A percentile compares a stretch with the other conserved stretches of the same genome.
Conservation (phyloP, 2,113 vertebrate genomes). For the Chaetura pelagica region DNA sequence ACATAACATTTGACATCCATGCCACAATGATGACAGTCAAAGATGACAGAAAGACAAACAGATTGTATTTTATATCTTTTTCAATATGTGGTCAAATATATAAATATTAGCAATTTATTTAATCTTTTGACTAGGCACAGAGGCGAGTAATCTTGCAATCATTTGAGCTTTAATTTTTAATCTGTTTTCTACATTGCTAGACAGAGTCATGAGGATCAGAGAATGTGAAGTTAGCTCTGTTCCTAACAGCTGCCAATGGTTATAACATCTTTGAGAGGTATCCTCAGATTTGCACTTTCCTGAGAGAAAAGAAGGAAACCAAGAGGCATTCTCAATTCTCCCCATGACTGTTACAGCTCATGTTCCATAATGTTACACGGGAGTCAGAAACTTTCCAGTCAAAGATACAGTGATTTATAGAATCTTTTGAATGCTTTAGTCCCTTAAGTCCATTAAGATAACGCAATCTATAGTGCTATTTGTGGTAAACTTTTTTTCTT, state of each 20-base stretch:
- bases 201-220: background rate
- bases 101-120: background rate
- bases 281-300: background rate
- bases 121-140: background rate
- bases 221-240: background rate
- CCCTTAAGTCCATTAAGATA: background rate
- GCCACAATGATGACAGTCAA: background rate
- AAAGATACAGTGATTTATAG: background rate
- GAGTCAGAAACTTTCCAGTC: background rate
- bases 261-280: background rate
- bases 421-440: background rate
- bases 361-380: background rate
- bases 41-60: background rate
- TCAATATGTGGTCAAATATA: background rate
- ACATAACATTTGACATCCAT: slow-evolving; percentile 19
- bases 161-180: background rate
- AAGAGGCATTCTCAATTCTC: background rate
- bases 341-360: background rate
- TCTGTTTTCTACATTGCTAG: background rate
- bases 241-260: background rate
- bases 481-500: background rate
- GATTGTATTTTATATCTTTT: background rate
- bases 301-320: background rate
- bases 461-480: background rate
- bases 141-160: background rate